Evolutionary conservation across 2,113 vertebrate genomes (phyloP).

Genomic region (Rhinolophus ferrumequinum): DNA sequence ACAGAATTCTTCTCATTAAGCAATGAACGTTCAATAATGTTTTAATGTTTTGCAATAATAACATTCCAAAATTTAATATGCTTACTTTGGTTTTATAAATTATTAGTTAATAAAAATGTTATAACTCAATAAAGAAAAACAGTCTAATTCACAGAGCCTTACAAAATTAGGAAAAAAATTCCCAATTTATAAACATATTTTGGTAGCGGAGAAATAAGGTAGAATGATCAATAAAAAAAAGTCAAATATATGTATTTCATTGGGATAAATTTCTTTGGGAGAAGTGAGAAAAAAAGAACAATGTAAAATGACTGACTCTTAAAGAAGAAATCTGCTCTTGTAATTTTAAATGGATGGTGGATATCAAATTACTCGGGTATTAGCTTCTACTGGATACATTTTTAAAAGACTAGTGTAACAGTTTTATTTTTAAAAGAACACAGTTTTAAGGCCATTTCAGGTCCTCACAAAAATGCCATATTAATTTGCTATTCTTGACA

Average conservation of each 20-base stretch:
- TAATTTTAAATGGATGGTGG: neutral
- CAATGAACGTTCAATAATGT: neutral
- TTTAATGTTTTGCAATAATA: neutral
- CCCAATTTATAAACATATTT: neutral
- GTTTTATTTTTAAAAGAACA: slow-evolving; percentile 41
- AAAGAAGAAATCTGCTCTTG: neutral
- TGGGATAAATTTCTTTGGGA: neutral
- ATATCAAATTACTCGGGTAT: neutral
- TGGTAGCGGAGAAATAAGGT: slow-evolving; percentile 22
- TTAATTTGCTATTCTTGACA: slow-evolving; percentile 48
- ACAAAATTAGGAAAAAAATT: neutral
- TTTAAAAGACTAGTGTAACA: neutral
- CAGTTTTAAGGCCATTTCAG: slow-evolving; percentile 11
- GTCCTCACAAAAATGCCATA: neutral
- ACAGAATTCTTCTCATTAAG: neutral
- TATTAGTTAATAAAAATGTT: slow-evolving; percentile 21
- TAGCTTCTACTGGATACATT: neutral
- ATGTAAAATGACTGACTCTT: neutral
- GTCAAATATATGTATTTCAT: neutral
- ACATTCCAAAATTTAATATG: neutral
- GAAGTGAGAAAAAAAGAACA: neutral
- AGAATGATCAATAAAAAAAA: neutral
- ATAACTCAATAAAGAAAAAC: slow-evolving; percentile 10
- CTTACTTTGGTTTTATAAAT: slow-evolving; percentile 35
- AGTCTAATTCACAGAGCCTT: neutral